A percentile compares a stretch with the other conserved stretches of the same genome.
These are phyloP conservation scores for Sebastes trivittatus DNA, from an alignment of 2,797 vertebrate genomes.

Conservation along the genomic window DNA sequence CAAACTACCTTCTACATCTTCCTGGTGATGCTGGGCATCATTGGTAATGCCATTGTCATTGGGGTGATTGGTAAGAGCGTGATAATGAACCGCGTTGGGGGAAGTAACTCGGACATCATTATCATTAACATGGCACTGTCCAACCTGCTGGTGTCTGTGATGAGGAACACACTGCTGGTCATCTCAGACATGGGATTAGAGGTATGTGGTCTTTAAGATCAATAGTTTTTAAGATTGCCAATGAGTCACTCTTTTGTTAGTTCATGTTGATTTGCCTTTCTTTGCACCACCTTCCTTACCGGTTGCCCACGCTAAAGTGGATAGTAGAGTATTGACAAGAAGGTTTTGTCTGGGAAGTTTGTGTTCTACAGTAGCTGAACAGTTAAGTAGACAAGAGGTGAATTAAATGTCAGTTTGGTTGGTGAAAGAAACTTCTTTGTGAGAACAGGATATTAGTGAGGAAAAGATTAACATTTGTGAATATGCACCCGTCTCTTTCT, in stretches of 20 bases:
- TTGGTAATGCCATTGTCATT: conserved; percentile 79
- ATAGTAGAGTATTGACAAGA: not conserved
- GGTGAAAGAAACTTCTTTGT: not conserved
- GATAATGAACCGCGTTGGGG: conserved; percentile 46
- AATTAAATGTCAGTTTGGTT: not conserved
- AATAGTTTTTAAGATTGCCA: not conserved
- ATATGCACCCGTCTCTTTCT: not conserved
- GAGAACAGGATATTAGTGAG: not conserved
- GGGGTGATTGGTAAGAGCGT: conserved; percentile 76
- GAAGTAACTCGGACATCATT: conserved; percentile 82
- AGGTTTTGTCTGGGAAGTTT: not conserved
- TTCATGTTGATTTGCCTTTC: not conserved
- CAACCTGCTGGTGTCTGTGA: conserved; percentile 82
- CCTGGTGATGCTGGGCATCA: conserved; percentile 79
- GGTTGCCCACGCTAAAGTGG: not conserved
- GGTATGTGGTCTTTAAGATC: conserved; percentile 56
- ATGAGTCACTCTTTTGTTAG: not conserved
- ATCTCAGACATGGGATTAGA: conserved; percentile 77
- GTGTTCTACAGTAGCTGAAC: not conserved
- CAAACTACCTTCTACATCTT: conserved; percentile 72
- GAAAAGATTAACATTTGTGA: not conserved
- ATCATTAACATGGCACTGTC: conserved; percentile 85
- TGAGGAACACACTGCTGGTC: conserved; percentile 81
- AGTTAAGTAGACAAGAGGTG: not conserved
- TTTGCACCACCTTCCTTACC: not conserved